These are phyloP conservation scores for Coelopa pilipes DNA, from an alignment of 2,888 invertebrate genomes.

Conservation along the genomic window DNA sequence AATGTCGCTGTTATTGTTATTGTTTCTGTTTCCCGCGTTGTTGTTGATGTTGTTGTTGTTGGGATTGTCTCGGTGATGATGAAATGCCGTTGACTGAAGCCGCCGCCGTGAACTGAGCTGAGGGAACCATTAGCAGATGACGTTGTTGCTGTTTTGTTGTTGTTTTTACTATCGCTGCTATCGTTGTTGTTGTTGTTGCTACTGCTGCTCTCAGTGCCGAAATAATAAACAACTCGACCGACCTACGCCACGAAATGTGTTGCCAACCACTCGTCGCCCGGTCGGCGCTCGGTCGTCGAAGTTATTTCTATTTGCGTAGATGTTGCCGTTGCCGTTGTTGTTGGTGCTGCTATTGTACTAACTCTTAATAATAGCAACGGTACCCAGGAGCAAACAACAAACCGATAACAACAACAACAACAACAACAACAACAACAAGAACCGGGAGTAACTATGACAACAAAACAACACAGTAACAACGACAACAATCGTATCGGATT, in stretches of 20 bases:
- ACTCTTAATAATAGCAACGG: neutral
- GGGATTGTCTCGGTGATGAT: neutral
- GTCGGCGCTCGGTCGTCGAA: too few relatives aligned
- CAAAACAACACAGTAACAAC: neutral
- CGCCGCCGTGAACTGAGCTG: too few relatives aligned
- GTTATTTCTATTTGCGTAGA: too few relatives aligned
- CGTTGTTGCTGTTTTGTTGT: too few relatives aligned
- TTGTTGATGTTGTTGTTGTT: neutral
- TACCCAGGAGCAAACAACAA: neutral
- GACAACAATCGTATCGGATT: neutral
- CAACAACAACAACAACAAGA: too few relatives aligned
- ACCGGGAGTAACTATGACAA: neutral
- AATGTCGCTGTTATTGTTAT: neutral
- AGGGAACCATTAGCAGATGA: too few relatives aligned
- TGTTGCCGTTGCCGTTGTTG: neutral
- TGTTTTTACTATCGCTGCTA: too few relatives aligned
- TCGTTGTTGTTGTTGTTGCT: neutral
- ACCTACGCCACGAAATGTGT: too few relatives aligned
- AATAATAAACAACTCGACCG: neutral
- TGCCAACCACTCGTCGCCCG: too few relatives aligned
- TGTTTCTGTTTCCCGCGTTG: neutral
- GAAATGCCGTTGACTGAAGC: too few relatives aligned
- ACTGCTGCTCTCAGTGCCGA: neutral
- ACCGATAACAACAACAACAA: neutral
- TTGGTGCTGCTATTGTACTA: neutral